Evolutionary conservation across 2,888 invertebrate genomes (phyloP).

Genomic region (Tenthredo livida): DNA sequence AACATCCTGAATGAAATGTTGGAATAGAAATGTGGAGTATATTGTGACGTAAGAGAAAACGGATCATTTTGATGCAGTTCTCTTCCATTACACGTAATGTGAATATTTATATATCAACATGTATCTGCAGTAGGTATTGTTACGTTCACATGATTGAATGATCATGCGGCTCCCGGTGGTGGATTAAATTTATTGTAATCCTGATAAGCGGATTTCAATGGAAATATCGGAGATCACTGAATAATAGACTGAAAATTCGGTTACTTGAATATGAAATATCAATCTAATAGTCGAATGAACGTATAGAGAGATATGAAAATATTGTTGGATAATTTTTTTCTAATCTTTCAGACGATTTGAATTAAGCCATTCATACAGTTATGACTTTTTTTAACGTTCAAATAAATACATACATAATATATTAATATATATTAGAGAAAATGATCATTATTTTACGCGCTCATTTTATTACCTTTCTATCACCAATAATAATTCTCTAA

Average conservation of each 20-base stretch:
- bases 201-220: constrained; percentile 31
- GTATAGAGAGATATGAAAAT: not conserved
- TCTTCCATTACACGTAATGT: not conserved
- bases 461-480: not conserved
- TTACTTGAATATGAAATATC: constrained; percentile 15
- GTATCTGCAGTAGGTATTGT: not conserved
- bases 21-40: not conserved
- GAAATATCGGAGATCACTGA: not conserved
- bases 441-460: not conserved
- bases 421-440: not conserved
- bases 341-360: not conserved
- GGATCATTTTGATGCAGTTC: not conserved
- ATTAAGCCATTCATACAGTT: not conserved
- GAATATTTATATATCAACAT: constrained; percentile 6
- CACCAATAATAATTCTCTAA: constrained; percentile 9
- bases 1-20: not conserved
- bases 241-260: constrained; percentile 18
- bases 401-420: too few relatives aligned
- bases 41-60: not conserved
- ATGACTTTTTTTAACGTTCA: not conserved
- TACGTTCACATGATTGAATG: not conserved
- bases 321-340: not conserved
- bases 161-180: constrained; percentile 19
- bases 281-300: not conserved
- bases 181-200: not conserved